Conservation (phyloP, 2,113 vertebrate genomes). For the Percina caprodes region DNA sequence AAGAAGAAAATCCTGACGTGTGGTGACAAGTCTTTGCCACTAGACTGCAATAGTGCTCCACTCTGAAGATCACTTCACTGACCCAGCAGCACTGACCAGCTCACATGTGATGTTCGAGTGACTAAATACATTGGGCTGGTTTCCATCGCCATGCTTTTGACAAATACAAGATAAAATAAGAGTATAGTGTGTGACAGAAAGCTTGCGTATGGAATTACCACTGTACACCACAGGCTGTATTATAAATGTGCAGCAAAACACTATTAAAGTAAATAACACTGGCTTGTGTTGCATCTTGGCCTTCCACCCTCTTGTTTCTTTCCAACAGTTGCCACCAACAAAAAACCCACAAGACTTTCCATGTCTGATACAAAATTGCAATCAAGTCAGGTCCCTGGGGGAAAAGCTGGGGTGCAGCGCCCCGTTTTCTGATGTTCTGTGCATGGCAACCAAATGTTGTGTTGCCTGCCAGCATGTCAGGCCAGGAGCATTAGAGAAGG, state of each 20-base stretch:
- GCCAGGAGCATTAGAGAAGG: slow-evolving; percentile 48
- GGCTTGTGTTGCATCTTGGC: slow-evolving; percentile 64
- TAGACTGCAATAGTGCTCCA: slow-evolving; percentile 50
- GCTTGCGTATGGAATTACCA: slow-evolving; percentile 15
- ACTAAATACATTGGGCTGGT: neutral
- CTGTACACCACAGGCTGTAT: neutral
- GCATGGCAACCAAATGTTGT: slow-evolving; percentile 25
- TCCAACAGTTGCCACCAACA: slow-evolving; percentile 72
- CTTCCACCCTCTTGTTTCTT: slow-evolving; percentile 30
- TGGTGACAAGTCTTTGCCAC: neutral
- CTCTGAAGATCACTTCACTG: neutral
- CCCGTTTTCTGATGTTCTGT: slow-evolving; percentile 49
- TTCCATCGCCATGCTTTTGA: neutral
- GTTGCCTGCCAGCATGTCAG: slow-evolving; percentile 60
- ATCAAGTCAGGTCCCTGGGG: slow-evolving; percentile 63
- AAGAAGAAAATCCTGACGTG: neutral
- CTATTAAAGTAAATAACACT: slow-evolving; percentile 56
- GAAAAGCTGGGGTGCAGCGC: slow-evolving; percentile 33
- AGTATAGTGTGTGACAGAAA: neutral
- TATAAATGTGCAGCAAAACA: slow-evolving; percentile 31
- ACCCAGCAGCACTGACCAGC: neutral
- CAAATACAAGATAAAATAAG: neutral
- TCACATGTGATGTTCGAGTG: neutral
- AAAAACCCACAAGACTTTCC: slow-evolving; percentile 75
- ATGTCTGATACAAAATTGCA: slow-evolving; percentile 69